Evolutionary conservation across 2,888 invertebrate species (phyloP).

Genomic region (Nebria salina): DNA sequence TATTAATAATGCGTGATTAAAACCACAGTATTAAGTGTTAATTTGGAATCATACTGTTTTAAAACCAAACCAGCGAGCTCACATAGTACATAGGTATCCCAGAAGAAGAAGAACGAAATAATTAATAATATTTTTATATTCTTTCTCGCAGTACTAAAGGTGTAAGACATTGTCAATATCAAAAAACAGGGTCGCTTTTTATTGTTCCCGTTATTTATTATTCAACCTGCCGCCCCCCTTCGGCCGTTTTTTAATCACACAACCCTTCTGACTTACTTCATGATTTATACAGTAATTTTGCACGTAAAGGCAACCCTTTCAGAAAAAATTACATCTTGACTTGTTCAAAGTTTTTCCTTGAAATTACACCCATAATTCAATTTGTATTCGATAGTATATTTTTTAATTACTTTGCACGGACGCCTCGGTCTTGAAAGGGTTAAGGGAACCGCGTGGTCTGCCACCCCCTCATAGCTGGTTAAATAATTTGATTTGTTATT

Average conservation of each 20-base stretch:
- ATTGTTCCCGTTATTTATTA: slow-evolving; percentile 44
- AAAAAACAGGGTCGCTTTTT: slow-evolving; percentile 26
- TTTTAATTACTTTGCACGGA: slow-evolving; percentile 59
- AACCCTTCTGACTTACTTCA: slow-evolving; percentile 41
- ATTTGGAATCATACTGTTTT: not conserved
- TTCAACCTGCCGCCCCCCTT: slow-evolving; percentile 4
- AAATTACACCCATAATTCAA: slow-evolving; percentile 63
- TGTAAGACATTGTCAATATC: slow-evolving; percentile 27
- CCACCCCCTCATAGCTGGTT: slow-evolving; percentile 42
- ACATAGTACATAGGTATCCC: too few relatives aligned
- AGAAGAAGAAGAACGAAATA: too few relatives aligned
- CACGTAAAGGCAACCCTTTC: slow-evolving; percentile 42
- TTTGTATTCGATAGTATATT: slow-evolving; percentile 63
- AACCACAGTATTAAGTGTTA: not conserved
- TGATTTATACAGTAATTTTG: slow-evolving; percentile 49
- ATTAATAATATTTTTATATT: too few relatives aligned
- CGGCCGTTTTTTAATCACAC: slow-evolving; percentile 44
- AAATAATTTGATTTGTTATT: slow-evolving; percentile 46
- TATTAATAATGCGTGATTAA: not conserved
- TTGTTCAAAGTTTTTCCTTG: slow-evolving; percentile 58
- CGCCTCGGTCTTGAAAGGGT: slow-evolving; percentile 38
- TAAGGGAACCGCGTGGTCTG: slow-evolving; percentile 4
- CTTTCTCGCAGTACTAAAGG: not conserved
- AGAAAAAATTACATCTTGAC: slow-evolving; percentile 40
- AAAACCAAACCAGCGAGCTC: too few relatives aligned